Base-by-base conservation (phyloP, 1,140 invertebrate species). In the Leptestheria dahalacensis region DNA sequence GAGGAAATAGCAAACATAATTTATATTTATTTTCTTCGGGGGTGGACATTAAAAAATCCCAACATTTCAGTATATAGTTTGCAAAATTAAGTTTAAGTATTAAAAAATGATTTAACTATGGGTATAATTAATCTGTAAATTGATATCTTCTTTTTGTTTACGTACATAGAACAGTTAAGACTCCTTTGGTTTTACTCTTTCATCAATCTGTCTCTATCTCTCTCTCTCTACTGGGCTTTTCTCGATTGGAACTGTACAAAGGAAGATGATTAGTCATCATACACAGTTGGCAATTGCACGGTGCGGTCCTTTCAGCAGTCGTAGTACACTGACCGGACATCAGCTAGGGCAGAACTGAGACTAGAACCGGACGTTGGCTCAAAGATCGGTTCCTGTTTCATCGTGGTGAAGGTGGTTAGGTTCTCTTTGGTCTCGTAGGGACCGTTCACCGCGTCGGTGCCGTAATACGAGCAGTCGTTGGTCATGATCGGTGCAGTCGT, bases 291-390 rank as follows among this genome's bases (percentile, higher is more conserved):
- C 6, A 56, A n/a, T 41, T 41, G 15, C 33, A 41, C 33, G 41
- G 10, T 11, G 46, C 10, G 48, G 25, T 20, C 20, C 12, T n/a
- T 15, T 63, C 62, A 64, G 28, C 59, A 62, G 41, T 64, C 61
- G 49, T 62, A 64, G 46, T 62, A 64, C 48, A 64, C 59, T 26
- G 62, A 57, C 10, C 63, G 48, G 10, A 64, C 61, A 26, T 64
- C 62, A n/a, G 63, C 63, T 46, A 64, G 28, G 48, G 60, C 63
- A 3, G 61, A 60, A 50, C 62, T 63, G 23, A 64, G 60, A 63
- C 63, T 63, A 60, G 63, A 60, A 48, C 24, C 57, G 26, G 62
- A 25, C 29, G 41, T 46, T 26, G 52, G 24, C 41, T 48, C 29
- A 18, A 33, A 47, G 33, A 47, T 52, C 12, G 56, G 50, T 29